Base-by-base conservation (phyloP, 2,888 invertebrate genomes). In the Eulithis testata region DNA sequence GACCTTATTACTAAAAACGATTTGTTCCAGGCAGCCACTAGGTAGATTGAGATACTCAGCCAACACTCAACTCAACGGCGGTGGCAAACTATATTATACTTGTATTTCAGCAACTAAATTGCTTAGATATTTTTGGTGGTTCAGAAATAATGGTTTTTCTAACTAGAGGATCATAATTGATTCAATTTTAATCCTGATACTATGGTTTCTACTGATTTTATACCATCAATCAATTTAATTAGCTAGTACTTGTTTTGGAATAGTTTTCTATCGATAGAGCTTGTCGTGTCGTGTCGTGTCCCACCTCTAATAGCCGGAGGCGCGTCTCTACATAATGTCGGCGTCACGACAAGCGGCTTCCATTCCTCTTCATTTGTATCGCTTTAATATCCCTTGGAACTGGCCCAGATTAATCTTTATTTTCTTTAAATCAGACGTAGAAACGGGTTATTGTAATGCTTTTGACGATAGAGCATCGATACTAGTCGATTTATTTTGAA, bases 291-390 rank as follows among this genome's bases (percentile, higher is more conserved):
- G 0, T 36, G 40, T 8, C 8, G 40, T 14, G 62, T 59, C 56
- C 49, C 73, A 64, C 57, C 71, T 49, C 72, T 69, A 63, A 27
- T 8, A 21, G 60, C 69, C 66, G 40, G 53, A 36, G 65, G 62
- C 64, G 63, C 69, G 70, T 69, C 72, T 65, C 67, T 68, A 69
- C 65, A 66, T 72, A 75, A 71, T 66, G 70, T 56, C 68, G 56
- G 58, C 60, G 58, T 72, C 77, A 77, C 75, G 77, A 76, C 73
- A 65, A 60, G 59, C 63, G 49, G 68, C 72, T 72, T 73, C 76
- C 73, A 76, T 70, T 66, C 64, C 65, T 62, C 62, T 65, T 68
- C 65, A 66, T 65, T 65, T 65, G 63, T 67, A 71, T 71, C 59
- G 63, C 52, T 69, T 65, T 71, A 71, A 71, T 71, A 63, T 60